A percentile compares a stretch with the other conserved stretches of the same genome.
phyloP scores from a whole-genome alignment of 2,113 vertebrate genomes.

The Nycticorax nycticorax region DNA sequence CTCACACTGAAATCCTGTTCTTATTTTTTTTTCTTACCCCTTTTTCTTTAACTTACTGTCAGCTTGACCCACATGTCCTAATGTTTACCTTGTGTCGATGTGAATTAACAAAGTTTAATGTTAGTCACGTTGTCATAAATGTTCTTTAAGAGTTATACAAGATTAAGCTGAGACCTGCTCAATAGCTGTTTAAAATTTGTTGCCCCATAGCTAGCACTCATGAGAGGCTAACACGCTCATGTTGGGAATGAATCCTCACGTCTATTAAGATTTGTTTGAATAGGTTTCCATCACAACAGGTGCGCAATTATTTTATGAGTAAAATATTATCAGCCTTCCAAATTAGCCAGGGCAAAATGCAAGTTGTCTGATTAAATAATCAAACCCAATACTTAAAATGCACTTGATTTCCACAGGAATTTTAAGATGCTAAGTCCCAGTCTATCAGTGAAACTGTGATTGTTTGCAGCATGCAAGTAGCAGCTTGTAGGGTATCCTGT shows the following conservation, averaged over 20 bases:
- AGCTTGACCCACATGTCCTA: background rate
- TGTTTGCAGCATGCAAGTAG: slow-evolving; percentile 68
- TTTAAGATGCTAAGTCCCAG: slow-evolving; percentile 74
- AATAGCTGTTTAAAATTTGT: slow-evolving; percentile 27
- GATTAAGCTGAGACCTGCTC: slow-evolving; percentile 3
- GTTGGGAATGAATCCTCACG: slow-evolving; percentile 58
- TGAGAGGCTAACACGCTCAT: slow-evolving; percentile 43
- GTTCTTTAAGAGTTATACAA: background rate
- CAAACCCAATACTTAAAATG: slow-evolving; percentile 82
- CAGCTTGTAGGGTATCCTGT: slow-evolving; percentile 62
- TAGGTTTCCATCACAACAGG: slow-evolving; percentile 81
- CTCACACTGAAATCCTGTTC: background rate
- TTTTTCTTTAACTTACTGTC: background rate
- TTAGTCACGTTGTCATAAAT: background rate
- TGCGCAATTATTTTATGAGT: slow-evolving; percentile 84
- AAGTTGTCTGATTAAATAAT: slow-evolving; percentile 86
- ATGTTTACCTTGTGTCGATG: background rate
- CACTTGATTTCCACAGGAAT: slow-evolving; percentile 81
- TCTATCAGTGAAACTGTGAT: slow-evolving; percentile 71
- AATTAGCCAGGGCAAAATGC: slow-evolving; percentile 83
- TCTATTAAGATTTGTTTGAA: slow-evolving; percentile 81
- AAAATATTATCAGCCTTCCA: slow-evolving; percentile 85
- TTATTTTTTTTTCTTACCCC: background rate
- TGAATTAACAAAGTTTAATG: background rate
- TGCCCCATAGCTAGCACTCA: slow-evolving; percentile 51